A percentile compares a stretch with the other conserved stretches of the same genome.
Conservation (phyloP, 2,113 vertebrate genomes). For the Pygoscelis antarcticus region DNA sequence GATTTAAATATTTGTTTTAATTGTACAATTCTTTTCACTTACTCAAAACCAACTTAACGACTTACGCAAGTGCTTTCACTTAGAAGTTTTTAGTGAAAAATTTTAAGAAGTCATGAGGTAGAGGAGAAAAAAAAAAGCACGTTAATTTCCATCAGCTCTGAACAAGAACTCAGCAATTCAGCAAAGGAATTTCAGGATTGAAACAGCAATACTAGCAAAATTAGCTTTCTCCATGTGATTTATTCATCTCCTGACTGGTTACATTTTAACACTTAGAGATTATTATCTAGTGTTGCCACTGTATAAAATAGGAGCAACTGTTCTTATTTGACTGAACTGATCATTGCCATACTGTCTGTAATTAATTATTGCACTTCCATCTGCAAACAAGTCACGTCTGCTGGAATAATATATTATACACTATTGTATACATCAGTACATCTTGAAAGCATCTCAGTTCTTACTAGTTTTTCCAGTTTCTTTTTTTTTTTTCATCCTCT, state of each 20-base stretch:
- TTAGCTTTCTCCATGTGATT: background rate
- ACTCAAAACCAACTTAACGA: background rate
- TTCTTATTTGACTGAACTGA: background rate
- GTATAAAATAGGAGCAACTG: background rate
- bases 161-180: background rate
- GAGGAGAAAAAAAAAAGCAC: fast-evolving
- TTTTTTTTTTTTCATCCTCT: background rate
- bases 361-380: background rate
- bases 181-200: background rate
- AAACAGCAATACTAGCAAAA: background rate
- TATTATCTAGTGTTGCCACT: background rate
- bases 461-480: background rate
- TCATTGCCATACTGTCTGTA: background rate
- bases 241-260: background rate
- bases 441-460: background rate
- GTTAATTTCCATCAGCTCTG: background rate
- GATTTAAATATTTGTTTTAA: background rate
- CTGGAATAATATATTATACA: background rate
- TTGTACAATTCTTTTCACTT: background rate
- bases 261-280: background rate
- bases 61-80: background rate
- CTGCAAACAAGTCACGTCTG: background rate
- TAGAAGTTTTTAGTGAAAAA: background rate
- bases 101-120: background rate
- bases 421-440: background rate